Base-by-base conservation (phyloP, 2,888 invertebrate genomes). In the Sinopyrophorus schimmeli region DNA sequence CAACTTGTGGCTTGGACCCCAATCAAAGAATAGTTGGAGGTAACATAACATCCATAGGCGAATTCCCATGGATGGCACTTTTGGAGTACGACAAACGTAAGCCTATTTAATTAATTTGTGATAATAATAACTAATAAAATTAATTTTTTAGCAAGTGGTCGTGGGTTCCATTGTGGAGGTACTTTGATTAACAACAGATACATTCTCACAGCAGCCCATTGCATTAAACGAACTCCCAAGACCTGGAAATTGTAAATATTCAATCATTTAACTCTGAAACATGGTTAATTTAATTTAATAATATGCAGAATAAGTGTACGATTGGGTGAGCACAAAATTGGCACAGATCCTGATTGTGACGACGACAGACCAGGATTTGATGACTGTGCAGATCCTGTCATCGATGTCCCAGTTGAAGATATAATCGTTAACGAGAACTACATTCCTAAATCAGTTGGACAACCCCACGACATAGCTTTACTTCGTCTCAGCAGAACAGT, bases 161-260 rank as follows among this genome's bases (percentile, higher is more conserved):
- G 74, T 59, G 80, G 81, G 1, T 84, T 83, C 55, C 81, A 84
- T 59, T 89, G 89, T 62, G 88, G 87, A 0, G 89, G 87, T 0
- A 84, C 82, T 0, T 71, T 89, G 11, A 84, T 89, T 59, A 81
- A 78, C 38, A 72, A 74, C 1, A 77, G 79, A 48, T 88, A 88
- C 62, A 78, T 88, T 3, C 60, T 89, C 35, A 88, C 89, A 0
- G 89, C 88, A 0, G 86, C 84, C 0, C 89, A 89, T 63, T 89
- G 89, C 60, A 74, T 88, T 12, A 82, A 80, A 62, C 81, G 82
- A 46, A 69, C 87, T n/a, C 86, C 84, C 0, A 57, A 62, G 3
- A 74, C 73, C 20, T 87, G 85, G 84, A 77, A 68, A 55, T 62
- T 87, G 78, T 82, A 71, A 79, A 80, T 42, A 21, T 28, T 35